Base-by-base conservation (phyloP, 2,888 invertebrate species). In the Drosophila anomalata region DNA sequence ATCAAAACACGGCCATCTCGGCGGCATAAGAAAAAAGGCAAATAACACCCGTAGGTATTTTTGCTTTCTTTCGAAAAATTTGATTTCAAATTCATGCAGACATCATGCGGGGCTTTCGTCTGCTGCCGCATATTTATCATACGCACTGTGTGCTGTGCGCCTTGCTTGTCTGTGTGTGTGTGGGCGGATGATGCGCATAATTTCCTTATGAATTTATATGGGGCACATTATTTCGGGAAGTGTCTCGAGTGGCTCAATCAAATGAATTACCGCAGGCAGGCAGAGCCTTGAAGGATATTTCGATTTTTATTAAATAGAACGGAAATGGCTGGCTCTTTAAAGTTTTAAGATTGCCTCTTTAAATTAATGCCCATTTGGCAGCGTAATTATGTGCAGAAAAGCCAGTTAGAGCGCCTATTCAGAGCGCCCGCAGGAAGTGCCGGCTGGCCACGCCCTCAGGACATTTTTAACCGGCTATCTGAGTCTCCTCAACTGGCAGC, bases 21-120 rank as follows among this genome's bases (percentile, higher is more conserved):
- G 20, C 41, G 36, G 12, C 17, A 17, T 24, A 53, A 50, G 20
- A 14, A 58, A 39, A 60, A 47, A 46, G 36, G 26, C 52, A 65
- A 66, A 71, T 62, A 74, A 73, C 62, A 85, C 78, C 82, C 85
- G 73, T 71, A 79, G 82, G 87, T 85, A 85, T 81, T 78, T 78
- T 55, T 42, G 51, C 31, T 42, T 47, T 29, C 39, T 59, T 48
- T 61, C 73, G 51, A 69, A 85, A 87, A 78, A 78, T 73, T 70
- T 78, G 83, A 82, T 84, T 87, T 78, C 53, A 73, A 75, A 84
- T 81, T 87, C 87, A 78, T 73, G 67, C 74, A 78, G 85, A 74
- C 85, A 81, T 41, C 50, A 54, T 71, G 66, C 67, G 63, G 36
- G 70, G 61, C 41, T 46, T 56, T 61, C 46, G 31, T 53, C 22